A percentile compares a stretch with the other conserved stretches of the same genome.
Evolutionary conservation across 1,140 invertebrate species (phyloP).

Genomic region (Frieseomelitta varia): DNA sequence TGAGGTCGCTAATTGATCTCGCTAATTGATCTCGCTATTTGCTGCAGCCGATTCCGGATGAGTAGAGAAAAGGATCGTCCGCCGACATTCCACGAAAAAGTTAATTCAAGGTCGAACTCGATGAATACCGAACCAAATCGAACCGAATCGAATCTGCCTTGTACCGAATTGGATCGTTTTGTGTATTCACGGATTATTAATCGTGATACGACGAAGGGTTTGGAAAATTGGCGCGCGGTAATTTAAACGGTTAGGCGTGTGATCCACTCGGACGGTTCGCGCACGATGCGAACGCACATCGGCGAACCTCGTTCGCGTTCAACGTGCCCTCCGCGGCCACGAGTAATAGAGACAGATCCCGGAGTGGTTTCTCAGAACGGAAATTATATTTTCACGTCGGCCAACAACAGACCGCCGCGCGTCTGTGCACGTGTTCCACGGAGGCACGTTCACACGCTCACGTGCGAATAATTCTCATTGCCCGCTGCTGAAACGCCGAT

Average conservation of each 20-base stretch:
- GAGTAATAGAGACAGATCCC: slow-evolving; percentile 72
- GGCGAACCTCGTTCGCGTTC: not conserved
- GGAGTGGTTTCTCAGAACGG: slow-evolving; percentile 65
- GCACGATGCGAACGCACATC: not conserved
- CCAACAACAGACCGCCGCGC: slow-evolving; percentile 2
- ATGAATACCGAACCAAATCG: not conserved
- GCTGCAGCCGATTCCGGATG: not conserved
- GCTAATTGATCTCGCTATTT: slow-evolving; percentile 9
- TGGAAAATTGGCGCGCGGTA: slow-evolving; percentile 62
- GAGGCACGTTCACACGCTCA: slow-evolving; percentile 31
- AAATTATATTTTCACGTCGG: slow-evolving; percentile 76
- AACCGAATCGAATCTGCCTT: not conserved
- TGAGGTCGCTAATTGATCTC: not conserved
- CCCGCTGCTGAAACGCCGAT: slow-evolving; percentile 16
- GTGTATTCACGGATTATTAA: slow-evolving; percentile 50
- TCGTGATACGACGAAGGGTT: slow-evolving; percentile 67
- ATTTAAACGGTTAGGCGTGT: slow-evolving; percentile 69
- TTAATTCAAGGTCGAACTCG: too few relatives aligned
- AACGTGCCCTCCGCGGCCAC: not conserved
- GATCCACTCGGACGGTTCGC: not conserved
- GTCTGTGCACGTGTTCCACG: slow-evolving; percentile 15
- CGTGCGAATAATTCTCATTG: slow-evolving; percentile 41
- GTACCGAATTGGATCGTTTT: too few relatives aligned
- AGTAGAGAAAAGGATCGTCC: not conserved
- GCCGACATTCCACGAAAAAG: not conserved